These are phyloP conservation scores for Pipra filicauda DNA, from an alignment of 2,113 vertebrate genomes.

Conservation along the genomic window DNA sequence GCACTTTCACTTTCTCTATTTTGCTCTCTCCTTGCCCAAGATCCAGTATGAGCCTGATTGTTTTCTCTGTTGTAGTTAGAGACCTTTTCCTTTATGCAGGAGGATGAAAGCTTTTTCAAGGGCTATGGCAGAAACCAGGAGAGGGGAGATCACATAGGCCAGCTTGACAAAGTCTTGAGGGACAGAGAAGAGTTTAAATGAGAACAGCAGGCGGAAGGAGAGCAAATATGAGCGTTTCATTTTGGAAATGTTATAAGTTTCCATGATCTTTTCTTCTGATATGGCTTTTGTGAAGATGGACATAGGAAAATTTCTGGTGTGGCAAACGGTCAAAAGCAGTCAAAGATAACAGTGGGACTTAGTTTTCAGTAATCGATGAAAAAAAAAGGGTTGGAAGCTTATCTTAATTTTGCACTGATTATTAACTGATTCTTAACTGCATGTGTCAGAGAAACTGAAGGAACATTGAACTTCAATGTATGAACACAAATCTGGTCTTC, in stretches of 20 bases:
- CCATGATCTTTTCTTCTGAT: background rate
- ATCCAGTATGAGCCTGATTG: background rate
- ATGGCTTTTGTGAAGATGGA: background rate
- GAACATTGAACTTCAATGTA: background rate
- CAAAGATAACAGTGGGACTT: background rate
- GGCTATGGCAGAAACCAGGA: background rate
- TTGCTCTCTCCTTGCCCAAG: background rate
- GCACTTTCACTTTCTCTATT: background rate
- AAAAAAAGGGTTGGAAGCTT: background rate
- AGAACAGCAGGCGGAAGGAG: background rate
- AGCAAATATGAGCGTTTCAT: background rate
- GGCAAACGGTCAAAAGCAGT: background rate
- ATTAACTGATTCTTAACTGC: background rate
- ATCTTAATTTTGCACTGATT: background rate
- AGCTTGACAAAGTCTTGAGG: background rate
- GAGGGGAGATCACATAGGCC: fast-evolving
- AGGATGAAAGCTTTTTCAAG: background rate
- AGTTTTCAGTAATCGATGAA: background rate
- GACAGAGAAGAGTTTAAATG: fast-evolving
- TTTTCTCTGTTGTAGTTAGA: background rate
- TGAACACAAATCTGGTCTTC: background rate
- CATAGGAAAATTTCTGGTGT: background rate
- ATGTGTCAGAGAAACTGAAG: background rate
- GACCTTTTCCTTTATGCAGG: background rate
- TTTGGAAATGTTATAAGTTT: background rate